These are phyloP conservation scores for Piscicola geometra DNA, from an alignment of 2,888 invertebrate genomes.

Conservation along the genomic window DNA sequence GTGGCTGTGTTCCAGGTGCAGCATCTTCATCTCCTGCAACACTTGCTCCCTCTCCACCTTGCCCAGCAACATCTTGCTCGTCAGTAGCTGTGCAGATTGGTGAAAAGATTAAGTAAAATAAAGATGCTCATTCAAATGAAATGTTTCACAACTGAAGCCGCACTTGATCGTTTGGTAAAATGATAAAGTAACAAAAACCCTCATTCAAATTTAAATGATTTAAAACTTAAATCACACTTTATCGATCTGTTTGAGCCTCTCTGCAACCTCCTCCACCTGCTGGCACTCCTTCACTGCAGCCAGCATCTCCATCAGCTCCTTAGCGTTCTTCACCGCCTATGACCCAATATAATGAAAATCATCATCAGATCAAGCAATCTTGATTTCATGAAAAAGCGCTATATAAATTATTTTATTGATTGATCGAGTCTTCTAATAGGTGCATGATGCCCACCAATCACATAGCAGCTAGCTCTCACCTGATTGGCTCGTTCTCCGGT, in stretches of 20 bases:
- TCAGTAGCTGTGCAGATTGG: conserved; percentile 20
- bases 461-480: too few species aligned
- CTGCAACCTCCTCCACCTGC: background rate
- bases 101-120: background rate
- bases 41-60: conserved; percentile 37
- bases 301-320: conserved; percentile 25
- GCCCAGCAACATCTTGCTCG: conserved; percentile 33
- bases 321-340: conserved; percentile 35
- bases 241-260: conserved; percentile 2
- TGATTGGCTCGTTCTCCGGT: conserved; percentile 46
- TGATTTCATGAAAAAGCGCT: background rate
- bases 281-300: background rate
- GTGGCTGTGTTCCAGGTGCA: conserved; percentile 29
- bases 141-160: background rate
- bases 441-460: too few species aligned
- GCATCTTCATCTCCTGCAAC: conserved; percentile 26
- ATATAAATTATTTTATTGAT: too few species aligned
- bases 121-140: background rate
- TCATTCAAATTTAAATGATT: background rate
- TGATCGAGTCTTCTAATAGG: too few species aligned
- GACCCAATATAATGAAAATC: background rate
- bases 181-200: background rate
- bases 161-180: background rate
- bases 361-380: background rate
- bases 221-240: background rate